A percentile compares a stretch with the other conserved stretches of the same genome.
Evolutionary conservation across 2,113 vertebrate species (phyloP).

Genomic region (Paraplagusia blochii): DNA sequence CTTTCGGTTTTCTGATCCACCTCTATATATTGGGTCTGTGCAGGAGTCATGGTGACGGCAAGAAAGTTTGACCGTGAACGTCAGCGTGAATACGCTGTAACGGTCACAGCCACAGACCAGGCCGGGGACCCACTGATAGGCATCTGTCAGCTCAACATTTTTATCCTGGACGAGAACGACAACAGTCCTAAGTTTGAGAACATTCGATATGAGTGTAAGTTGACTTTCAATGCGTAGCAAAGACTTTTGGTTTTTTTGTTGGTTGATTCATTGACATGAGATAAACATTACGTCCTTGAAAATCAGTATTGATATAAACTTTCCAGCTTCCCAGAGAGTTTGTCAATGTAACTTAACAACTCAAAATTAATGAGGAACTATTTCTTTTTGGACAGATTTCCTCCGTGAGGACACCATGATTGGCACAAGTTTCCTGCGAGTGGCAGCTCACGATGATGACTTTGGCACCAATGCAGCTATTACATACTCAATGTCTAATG

Average conservation of each 20-base stretch:
- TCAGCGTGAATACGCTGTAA: constrained; percentile 85
- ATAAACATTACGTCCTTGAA: too few relatives aligned
- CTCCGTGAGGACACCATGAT: constrained; percentile 84
- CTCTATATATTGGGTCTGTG: constrained; percentile 16
- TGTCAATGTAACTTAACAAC: too few relatives aligned
- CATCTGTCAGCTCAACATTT: constrained; percentile 86
- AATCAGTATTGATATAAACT: too few relatives aligned
- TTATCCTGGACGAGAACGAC: constrained; percentile 89
- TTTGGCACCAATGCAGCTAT: constrained; percentile 82
- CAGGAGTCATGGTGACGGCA: constrained; percentile 81
- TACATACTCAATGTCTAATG: constrained; percentile 78
- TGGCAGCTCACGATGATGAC: constrained; percentile 85
- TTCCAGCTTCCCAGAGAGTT: too few relatives aligned
- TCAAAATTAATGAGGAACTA: too few relatives aligned
- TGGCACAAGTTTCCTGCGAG: constrained; percentile 85
- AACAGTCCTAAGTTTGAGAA: constrained; percentile 91
- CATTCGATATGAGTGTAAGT: constrained; percentile 87
- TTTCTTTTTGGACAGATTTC: constrained; percentile 74
- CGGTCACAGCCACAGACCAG: constrained; percentile 88
- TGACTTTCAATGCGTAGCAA: too few relatives aligned
- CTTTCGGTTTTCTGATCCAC: constrained; percentile 4
- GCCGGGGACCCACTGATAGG: constrained; percentile 84
- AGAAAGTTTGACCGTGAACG: constrained; percentile 87
- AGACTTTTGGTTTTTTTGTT: too few relatives aligned
- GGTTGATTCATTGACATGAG: too few relatives aligned